Conservation (phyloP, 2,797 vertebrate genomes). For the Sitta carolinensis region DNA sequence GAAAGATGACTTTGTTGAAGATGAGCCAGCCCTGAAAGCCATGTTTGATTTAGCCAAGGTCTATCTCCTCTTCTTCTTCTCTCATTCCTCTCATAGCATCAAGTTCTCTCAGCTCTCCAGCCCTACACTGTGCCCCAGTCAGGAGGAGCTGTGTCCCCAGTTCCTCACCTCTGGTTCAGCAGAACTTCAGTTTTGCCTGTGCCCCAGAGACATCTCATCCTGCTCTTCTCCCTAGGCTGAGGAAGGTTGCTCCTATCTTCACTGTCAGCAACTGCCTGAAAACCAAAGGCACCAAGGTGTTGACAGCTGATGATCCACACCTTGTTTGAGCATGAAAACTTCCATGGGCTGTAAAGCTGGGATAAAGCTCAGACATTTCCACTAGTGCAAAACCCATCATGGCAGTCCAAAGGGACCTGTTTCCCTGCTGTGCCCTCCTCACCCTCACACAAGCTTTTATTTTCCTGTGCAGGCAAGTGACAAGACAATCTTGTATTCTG, state of each 20-base stretch:
- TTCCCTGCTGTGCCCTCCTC: background rate
- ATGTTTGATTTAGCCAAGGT: constrained; percentile 98
- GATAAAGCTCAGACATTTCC: background rate
- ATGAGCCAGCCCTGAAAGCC: constrained; percentile 90
- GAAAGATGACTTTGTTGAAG: constrained; percentile 97
- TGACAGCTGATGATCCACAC: background rate
- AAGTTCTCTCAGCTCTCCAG: background rate
- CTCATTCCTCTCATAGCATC: background rate
- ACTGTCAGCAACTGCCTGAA: background rate
- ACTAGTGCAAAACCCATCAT: rapidly evolving
- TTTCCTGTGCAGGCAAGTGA: constrained; percentile 83
- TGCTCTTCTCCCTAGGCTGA: background rate
- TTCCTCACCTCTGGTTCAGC: background rate
- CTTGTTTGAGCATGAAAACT: background rate
- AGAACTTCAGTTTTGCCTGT: background rate
- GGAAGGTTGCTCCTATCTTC: background rate
- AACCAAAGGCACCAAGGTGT: background rate
- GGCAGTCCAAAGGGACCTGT: background rate
- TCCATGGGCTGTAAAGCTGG: background rate
- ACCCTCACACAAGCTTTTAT: background rate
- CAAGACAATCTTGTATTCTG: constrained; percentile 94
- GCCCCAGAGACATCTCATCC: background rate
- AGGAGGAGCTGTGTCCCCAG: background rate
- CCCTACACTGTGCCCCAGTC: background rate
- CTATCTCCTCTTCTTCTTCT: background rate